Base-by-base conservation (phyloP, 2,797 vertebrate genomes). In the Macroramphosus scolopax region DNA sequence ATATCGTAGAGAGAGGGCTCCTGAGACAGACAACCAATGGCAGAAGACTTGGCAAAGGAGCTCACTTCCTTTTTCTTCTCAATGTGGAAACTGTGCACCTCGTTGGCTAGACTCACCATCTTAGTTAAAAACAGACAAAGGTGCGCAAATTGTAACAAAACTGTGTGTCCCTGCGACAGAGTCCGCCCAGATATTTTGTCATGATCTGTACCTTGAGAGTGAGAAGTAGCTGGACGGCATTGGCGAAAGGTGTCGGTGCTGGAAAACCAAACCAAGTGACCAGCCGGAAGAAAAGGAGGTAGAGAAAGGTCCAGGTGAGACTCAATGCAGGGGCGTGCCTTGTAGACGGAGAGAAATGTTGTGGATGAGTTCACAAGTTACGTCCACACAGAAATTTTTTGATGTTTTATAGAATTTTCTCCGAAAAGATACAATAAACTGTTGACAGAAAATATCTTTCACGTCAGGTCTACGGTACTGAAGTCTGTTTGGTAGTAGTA, bases 81-180 rank as follows among this genome's bases (percentile, higher is more conserved):
- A 36, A 72, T 7, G 46, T 90, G 89, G 62, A 90, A 90, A 66
- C 86, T 91, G 46, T 90, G 83, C 18, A 96, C 86, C 40, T 97
- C 95, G 53, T 93, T 93, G 43, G 93, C 94, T 8, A 95, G 77
- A 60, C 94, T 95, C 75, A 97, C 93, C 91, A 97, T 89, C 95
- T 95, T 38, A 43, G 28, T 64, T 18, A 6, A 16, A 5, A 37
- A 32, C 3, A 53, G 10, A 17, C 3, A 55, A 10, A 20, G 8
- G 34, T 1, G 10, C 6, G 17, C 1, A 7, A 4, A 32, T 8
- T 18, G 12, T 45, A 7, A 38, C 16, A 3, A 28, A 11, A 12
- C 7, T 5, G 5, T 5, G 3, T 29, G 4, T 8, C 9, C 26
- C 26, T 2, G 4, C 8, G 26, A 8, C 8, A 11, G 8, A 11